Percentiles rank a stretch among this genome's conserved stretches.
Evolutionary conservation across 2,113 vertebrate species (phyloP).

Genomic region (Gobio gobio): DNA sequence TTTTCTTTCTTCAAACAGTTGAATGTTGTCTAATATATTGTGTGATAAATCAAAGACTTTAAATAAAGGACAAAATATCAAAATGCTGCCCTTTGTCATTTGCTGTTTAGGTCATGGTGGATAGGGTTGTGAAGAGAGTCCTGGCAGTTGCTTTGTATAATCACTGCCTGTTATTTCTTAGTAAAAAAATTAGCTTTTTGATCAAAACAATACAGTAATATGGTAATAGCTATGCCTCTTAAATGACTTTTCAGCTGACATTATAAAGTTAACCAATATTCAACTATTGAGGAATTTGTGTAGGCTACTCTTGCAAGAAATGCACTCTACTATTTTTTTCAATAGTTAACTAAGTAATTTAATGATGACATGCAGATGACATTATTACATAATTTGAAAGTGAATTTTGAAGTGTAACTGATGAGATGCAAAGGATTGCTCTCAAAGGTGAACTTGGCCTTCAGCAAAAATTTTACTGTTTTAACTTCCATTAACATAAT

Average conservation of each 20-base stretch:
- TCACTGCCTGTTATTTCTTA: background rate
- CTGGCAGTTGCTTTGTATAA: background rate
- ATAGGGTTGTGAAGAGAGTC: background rate
- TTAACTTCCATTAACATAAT: background rate
- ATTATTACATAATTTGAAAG: too few relatives aligned
- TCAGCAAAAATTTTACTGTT: too few relatives aligned
- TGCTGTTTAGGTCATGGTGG: background rate
- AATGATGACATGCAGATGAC: too few relatives aligned
- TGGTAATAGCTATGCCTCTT: background rate
- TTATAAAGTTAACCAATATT: too few relatives aligned
- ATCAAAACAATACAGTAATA: background rate
- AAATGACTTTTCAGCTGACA: background rate
- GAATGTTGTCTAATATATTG: background rate
- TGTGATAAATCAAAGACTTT: background rate
- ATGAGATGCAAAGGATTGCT: too few relatives aligned
- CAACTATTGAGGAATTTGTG: too few relatives aligned
- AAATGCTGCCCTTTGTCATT: background rate
- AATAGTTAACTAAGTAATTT: too few relatives aligned
- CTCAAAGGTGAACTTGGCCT: too few relatives aligned
- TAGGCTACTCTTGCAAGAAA: too few relatives aligned
- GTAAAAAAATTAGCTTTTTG: background rate
- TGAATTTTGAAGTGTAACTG: too few relatives aligned
- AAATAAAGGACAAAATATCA: background rate
- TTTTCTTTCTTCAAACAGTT: background rate
- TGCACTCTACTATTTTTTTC: too few relatives aligned